Percentiles rank a stretch among this genome's conserved stretches.
phyloP scores from a whole-genome alignment of 2,888 invertebrate species.

The Gari tellinella region DNA sequence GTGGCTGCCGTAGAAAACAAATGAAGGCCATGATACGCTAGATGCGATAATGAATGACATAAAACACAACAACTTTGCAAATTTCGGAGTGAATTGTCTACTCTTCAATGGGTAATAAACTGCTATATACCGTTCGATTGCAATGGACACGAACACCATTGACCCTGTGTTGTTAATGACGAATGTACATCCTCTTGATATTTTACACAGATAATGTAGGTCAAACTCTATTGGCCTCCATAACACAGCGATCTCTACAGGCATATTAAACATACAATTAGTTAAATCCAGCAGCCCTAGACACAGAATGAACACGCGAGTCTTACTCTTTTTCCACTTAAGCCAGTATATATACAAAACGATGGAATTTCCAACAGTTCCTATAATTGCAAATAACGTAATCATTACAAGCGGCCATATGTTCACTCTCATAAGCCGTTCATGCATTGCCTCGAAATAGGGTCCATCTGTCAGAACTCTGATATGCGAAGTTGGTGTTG shows the following conservation, averaged over 20 bases:
- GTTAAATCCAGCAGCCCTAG: conserved; percentile 41
- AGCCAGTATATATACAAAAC: conserved; percentile 48
- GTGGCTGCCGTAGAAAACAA: conserved; percentile 52
- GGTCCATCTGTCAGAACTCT: conserved; percentile 15
- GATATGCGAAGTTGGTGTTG: too few relatives aligned
- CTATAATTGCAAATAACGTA: conserved; percentile 15
- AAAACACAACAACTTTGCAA: conserved; percentile 42
- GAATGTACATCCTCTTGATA: conserved; percentile 44
- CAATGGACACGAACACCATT: conserved; percentile 51
- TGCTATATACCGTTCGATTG: conserved; percentile 49
- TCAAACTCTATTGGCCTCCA: conserved; percentile 40
- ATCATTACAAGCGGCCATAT: conserved; percentile 40
- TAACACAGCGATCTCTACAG: conserved; percentile 47
- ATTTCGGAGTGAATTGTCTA: conserved; percentile 39
- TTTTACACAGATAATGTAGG: conserved; percentile 47
- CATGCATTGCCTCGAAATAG: conserved; percentile 17
- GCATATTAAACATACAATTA: conserved; percentile 55
- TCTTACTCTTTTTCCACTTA: conserved; percentile 56
- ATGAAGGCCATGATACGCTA: conserved; percentile 49
- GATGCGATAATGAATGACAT: conserved; percentile 36
- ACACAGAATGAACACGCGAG: conserved; percentile 50
- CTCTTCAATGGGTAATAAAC: conserved; percentile 49
- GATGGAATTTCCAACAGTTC: conserved; percentile 42
- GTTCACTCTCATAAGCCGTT: conserved; percentile 14
- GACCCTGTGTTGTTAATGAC: conserved; percentile 56